Evolutionary conservation across 1,140 invertebrate genomes (phyloP).

Genomic region (Pseudobourletiella spinata): DNA sequence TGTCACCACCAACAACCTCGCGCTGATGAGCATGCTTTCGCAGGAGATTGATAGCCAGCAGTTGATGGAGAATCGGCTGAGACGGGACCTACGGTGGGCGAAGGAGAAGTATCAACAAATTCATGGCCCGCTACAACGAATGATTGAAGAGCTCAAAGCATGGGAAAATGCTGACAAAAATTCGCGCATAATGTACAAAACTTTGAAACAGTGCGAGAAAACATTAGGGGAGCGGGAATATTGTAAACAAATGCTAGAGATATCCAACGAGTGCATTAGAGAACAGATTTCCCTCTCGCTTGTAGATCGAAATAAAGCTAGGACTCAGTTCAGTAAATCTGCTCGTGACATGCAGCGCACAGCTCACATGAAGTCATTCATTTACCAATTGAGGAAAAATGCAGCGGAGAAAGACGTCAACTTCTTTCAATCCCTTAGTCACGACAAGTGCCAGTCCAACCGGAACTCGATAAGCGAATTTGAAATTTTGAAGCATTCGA

Average conservation of each 20-base stretch:
- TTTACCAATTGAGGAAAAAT: not conserved
- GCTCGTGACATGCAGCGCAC: not conserved
- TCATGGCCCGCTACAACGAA: conserved; percentile 1
- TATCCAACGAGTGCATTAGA: not conserved
- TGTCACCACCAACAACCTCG: conserved; percentile 2
- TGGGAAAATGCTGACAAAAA: not conserved
- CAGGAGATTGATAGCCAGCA: conserved; percentile 2
- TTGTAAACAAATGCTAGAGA: not conserved
- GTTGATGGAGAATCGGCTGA: not conserved
- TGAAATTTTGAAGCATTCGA: too few species aligned
- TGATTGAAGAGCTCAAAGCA: not conserved
- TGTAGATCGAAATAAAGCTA: not conserved
- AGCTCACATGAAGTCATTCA: not conserved
- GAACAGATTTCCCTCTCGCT: not conserved
- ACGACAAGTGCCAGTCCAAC: too few species aligned
- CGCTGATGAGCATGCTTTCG: not conserved
- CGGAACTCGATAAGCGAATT: too few species aligned
- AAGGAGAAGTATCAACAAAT: conserved; percentile 3
- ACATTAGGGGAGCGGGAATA: not conserved
- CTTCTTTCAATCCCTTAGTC: not conserved
- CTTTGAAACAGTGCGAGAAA: not conserved
- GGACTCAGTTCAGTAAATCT: not conserved
- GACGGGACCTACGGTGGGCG: not conserved
- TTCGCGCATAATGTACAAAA: not conserved
- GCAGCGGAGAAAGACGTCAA: not conserved